These are phyloP conservation scores for Limosa lapponica DNA, from an alignment of 2,797 vertebrate genomes.

Conservation along the genomic window DNA sequence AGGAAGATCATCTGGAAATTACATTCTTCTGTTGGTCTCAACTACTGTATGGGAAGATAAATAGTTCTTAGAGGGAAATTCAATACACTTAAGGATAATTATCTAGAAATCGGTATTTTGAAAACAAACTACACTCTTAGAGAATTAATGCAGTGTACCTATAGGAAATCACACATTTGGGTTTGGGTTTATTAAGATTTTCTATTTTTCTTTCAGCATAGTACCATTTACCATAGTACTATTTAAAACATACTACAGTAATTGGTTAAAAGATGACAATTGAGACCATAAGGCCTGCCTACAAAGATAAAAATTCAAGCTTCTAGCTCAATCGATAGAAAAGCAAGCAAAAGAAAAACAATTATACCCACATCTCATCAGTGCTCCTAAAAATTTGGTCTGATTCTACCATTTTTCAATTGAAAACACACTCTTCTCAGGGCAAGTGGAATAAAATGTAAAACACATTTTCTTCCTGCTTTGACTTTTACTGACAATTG, in stretches of 20 bases:
- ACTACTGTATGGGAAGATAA: background rate
- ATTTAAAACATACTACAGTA: background rate
- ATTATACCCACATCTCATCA: background rate
- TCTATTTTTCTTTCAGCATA: background rate
- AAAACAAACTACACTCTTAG: background rate
- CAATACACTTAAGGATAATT: background rate
- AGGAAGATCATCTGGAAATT: background rate
- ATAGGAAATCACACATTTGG: background rate
- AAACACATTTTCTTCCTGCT: rapidly evolving
- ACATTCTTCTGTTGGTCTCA: background rate
- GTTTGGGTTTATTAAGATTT: background rate
- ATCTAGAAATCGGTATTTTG: background rate
- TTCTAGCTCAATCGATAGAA: background rate
- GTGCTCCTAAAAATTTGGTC: background rate
- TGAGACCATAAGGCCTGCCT: background rate
- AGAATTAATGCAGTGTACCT: background rate
- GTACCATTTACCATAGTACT: background rate
- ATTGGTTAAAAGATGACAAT: background rate
- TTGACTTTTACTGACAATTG: background rate
- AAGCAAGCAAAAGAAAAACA: background rate
- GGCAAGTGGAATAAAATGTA: background rate
- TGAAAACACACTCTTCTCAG: background rate
- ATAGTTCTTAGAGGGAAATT: background rate
- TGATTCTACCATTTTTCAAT: background rate
- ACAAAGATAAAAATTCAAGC: background rate